phyloP scores from a whole-genome alignment of 2,113 vertebrate genomes.

The Lepus americanus region DNA sequence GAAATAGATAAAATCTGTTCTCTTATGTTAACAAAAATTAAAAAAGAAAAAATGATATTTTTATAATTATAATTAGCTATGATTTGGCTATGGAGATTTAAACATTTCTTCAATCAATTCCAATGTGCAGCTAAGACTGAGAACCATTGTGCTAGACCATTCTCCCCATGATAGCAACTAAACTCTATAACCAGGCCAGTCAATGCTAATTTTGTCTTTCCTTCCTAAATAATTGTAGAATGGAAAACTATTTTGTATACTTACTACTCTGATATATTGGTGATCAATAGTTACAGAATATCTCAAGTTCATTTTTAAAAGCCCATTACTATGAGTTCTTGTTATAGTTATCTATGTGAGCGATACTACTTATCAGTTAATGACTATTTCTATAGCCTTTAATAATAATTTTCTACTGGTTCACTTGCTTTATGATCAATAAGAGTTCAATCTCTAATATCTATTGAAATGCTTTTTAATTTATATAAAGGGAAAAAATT shows the following conservation, averaged over 20 bases:
- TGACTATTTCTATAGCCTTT: not conserved
- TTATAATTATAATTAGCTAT: not conserved
- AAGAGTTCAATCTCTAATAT: conserved; percentile 13
- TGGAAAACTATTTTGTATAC: not conserved
- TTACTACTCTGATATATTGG: not conserved
- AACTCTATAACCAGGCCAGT: not conserved
- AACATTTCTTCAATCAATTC: not conserved
- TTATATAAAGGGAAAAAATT: not conserved
- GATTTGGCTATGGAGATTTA: not conserved
- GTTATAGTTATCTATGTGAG: not conserved
- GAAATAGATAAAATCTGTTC: no score
- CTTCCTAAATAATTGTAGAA: not conserved
- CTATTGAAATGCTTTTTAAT: not conserved
- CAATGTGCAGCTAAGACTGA: not conserved
- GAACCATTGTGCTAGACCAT: not conserved
- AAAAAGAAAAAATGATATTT: no score
- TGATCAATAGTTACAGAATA: conserved; percentile 2
- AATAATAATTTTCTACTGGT: not conserved
- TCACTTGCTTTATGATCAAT: not conserved
- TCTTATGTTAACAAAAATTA: no score
- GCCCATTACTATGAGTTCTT: not conserved
- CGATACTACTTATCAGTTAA: not conserved
- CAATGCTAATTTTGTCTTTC: not conserved
- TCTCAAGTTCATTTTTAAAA: conserved; percentile 32
- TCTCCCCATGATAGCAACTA: not conserved